Base-by-base conservation (phyloP, 2,113 vertebrate species). In the Strix uralensis region DNA sequence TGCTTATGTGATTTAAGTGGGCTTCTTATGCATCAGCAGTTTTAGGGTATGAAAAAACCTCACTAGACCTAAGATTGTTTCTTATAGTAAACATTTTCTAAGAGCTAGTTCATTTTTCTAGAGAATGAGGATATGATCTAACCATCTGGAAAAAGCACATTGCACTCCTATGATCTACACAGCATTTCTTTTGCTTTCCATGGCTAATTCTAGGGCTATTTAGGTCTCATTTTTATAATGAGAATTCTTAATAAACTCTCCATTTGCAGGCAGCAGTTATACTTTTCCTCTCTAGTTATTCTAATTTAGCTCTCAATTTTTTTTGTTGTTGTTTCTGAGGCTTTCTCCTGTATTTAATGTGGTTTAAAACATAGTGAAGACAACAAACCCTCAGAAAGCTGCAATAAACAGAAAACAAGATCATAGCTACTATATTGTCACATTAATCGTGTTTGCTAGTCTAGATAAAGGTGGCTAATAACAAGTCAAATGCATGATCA, bases 221-320 rank as follows among this genome's bases (percentile, higher is more conserved):
- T 69, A 74, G 14, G 32, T 70, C 51, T 74, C 14, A 78, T 72
- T 91, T 85, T 80, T 83, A 13, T 66, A 44, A 93, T 67, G 21
- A 73, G 38, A 92, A 66, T 80, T 92, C 66, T 58, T 86, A 88
- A 77, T 79, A 95, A 78, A 66, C 30, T 81, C 44, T 65, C 38
- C 26, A 72, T 91, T 74, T 94, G 25, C 57, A 94, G 95, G 57
- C 13, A 89, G 17, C 15, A 55, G 46, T 78, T 89, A 29, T 38
- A 42, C 25, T 46, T 90, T 92, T 92, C 63, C 4, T 3, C 51
- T 74, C 1, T 3, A 59, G n/a, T 62, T 84, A 67, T 81, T 91
- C 42, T 71, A 81, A 70, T 66, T 59, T 52, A 54, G 7, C 1
- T 66, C 9, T 52, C 5, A 13, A 3, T 6, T 15, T 10, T 67